Evolutionary conservation across 2,797 vertebrate genomes (phyloP), one percentile per base, ranked within the genome.

Genomic region (Chelidonichthys spinosus): DNA sequence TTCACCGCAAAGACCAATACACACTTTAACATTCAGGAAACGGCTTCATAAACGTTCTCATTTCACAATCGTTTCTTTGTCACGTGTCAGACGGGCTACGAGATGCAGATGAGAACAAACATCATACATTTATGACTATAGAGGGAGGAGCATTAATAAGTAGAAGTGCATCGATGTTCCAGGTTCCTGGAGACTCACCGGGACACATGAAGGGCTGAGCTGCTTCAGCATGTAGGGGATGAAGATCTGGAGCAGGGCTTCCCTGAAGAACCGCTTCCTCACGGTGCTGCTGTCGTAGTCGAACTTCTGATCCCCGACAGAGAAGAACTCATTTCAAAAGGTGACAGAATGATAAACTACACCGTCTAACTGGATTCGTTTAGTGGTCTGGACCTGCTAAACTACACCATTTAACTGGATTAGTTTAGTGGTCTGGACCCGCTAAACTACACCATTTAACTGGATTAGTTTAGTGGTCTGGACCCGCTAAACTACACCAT

Each of bases 221-320:
- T 98, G 97, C 85, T 96, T 98, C 85, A 99, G 94, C 93, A 99
- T 95, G 92, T 98, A 99, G 0, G 97, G 98, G 86, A 99, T 96
- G 73, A 97, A 96, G 92, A 98, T 97, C 93, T 99, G 98, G 54
- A 99, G 93, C n/a, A 99, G 94, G 4, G 97, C 97, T 86, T 99
- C 97, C n/a, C 97, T 95, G 93, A 99, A 99, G 92, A 99, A 98
- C 58, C 95, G 95, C 92, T 99, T 99, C 56, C 98, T 90, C 85
- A 98, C 96, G 0, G 96, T 96, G 93, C 98, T 99, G 94, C 98
- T 99, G 93, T 99, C 98, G 0, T 98, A 99, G 92, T 99, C 97
- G 0, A 96, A 99, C 84, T 99, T 99, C 98, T 99, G 6, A 35
- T 63, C 4, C 37, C 1, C 17, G 11, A 61, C 56, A n/a, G 11